Conservation (phyloP, 2,888 invertebrate species). For the Tetragonula carbonaria region DNA sequence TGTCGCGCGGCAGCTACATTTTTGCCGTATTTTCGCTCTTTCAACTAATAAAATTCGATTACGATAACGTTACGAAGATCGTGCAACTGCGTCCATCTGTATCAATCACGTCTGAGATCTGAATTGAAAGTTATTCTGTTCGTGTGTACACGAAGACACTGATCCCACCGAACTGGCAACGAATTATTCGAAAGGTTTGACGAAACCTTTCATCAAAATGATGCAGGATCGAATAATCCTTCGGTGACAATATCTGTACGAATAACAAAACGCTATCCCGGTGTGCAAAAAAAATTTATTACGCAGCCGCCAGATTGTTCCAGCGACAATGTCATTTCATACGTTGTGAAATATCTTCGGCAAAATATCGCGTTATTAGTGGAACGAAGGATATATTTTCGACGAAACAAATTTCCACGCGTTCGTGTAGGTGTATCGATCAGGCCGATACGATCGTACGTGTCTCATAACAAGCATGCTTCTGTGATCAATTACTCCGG, state of each 20-base stretch:
- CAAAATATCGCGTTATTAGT: background rate
- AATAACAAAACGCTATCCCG: background rate
- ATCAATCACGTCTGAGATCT: background rate
- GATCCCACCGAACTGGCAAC: background rate
- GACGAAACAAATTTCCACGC: background rate
- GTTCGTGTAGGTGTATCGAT: background rate
- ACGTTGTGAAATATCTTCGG: background rate
- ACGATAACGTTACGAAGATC: background rate
- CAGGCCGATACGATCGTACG: constrained; percentile 15
- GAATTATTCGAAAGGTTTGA: constrained; percentile 23
- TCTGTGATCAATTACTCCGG: constrained; percentile 58
- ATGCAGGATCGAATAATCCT: constrained; percentile 19
- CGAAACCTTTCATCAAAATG: constrained; percentile 15
- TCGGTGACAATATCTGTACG: background rate
- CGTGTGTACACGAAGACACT: background rate
- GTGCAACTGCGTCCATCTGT: background rate
- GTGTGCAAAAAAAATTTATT: background rate
- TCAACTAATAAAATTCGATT: constrained; percentile 7
- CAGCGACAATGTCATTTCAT: background rate
- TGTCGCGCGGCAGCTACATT: no score
- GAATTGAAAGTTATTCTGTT: background rate
- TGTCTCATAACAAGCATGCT: constrained; percentile 40
- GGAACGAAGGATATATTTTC: background rate
- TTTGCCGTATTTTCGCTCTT: background rate
- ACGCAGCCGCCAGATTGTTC: constrained; percentile 1